Conservation (phyloP, 2,113 vertebrate genomes). For the Spermophilus dauricus region DNA sequence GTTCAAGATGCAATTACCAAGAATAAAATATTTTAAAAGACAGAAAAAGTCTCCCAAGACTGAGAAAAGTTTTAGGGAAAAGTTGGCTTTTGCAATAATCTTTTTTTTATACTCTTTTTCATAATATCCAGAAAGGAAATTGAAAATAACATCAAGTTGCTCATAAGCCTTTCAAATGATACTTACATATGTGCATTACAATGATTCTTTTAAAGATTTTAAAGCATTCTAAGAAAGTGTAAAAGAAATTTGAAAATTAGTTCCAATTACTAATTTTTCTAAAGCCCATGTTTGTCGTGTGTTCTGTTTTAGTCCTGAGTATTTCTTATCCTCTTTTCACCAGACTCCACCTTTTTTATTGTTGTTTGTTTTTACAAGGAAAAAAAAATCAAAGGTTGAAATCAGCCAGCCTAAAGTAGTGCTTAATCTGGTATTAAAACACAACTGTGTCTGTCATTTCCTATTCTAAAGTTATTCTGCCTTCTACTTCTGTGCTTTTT, state of each 20-base stretch:
- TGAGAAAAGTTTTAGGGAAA: background rate
- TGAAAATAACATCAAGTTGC: background rate
- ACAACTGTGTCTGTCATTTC: constrained; percentile 1
- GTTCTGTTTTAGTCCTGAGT: constrained; percentile 11
- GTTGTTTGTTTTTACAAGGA: constrained; percentile 27
- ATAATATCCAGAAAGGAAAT: constrained; percentile 9
- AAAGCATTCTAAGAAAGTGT: background rate
- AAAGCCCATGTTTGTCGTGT: background rate
- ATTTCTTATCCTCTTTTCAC: background rate
- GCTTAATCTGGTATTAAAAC: background rate
- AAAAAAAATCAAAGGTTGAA: background rate
- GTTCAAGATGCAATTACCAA: background rate
- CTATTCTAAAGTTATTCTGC: background rate
- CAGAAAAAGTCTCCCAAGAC: background rate
- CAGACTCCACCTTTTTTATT: background rate
- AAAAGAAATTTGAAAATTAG: constrained; percentile 44
- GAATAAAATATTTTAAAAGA: background rate
- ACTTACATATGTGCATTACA: background rate
- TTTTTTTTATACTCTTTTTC: constrained; percentile 14
- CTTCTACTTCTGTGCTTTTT: constrained; percentile 10
- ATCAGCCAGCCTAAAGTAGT: background rate
- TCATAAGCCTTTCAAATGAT: constrained; percentile 12
- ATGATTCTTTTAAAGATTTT: background rate
- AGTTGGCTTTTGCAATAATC: background rate
- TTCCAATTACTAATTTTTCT: constrained; percentile 40